A percentile compares a stretch with the other conserved stretches of the same genome.
Conservation (phyloP, 2,888 invertebrate species). For the Zygothrica quintamaculata region DNA sequence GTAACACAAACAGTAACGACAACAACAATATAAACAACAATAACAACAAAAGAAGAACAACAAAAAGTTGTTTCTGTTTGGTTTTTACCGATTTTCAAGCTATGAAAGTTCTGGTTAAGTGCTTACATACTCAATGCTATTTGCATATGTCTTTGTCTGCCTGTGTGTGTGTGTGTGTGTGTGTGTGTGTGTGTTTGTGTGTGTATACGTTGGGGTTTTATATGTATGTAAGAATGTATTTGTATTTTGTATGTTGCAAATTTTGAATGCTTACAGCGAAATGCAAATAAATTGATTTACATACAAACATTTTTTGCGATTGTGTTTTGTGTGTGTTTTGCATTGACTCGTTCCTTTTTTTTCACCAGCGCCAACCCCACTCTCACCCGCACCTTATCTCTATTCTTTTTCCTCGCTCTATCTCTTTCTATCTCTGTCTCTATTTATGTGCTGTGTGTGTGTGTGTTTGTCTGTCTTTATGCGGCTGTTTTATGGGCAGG, state of each 20-base stretch:
- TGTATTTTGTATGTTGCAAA: constrained; percentile 9
- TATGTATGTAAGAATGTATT: too few species aligned
- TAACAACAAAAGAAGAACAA: constrained; percentile 19
- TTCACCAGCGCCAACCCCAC: too few species aligned
- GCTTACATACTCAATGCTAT: constrained; percentile 27
- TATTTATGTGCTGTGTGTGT: constrained; percentile 2
- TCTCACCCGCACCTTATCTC: too few species aligned
- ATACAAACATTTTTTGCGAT: constrained; percentile 22
- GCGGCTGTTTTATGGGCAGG: constrained; percentile 17
- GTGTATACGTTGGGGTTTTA: too few species aligned
- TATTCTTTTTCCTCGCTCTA: too few species aligned
- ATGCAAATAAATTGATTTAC: constrained; percentile 43
- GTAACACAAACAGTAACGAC: neutral
- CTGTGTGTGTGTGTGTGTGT: constrained; percentile 16
- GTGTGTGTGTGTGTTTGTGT: constrained; percentile 14
- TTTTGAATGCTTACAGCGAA: constrained; percentile 34
- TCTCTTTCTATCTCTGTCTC: neutral
- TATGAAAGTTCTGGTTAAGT: constrained; percentile 49
- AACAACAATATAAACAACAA: constrained; percentile 2
- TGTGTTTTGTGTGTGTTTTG: constrained; percentile 1
- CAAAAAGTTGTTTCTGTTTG: constrained; percentile 38
- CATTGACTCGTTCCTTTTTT: too few species aligned
- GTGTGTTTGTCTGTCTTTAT: constrained; percentile 13
- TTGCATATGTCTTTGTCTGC: constrained; percentile 20
- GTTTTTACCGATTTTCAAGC: constrained; percentile 43